phyloP scores from a whole-genome alignment of 2,888 invertebrate genomes.

The Scaptomyza reducta region DNA sequence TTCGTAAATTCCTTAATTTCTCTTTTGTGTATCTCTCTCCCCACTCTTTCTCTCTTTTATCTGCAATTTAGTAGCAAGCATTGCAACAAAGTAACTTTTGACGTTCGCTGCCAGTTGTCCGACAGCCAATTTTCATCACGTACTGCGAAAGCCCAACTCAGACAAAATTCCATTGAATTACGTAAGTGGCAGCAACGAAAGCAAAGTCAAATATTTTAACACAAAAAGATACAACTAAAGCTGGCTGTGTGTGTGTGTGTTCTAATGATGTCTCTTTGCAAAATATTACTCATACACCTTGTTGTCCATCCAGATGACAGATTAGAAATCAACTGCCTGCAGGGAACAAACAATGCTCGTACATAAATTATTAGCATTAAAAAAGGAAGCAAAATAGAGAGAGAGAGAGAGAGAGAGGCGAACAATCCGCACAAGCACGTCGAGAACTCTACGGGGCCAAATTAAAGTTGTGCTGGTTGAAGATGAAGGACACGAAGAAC shows the following conservation, averaged over 20 bases:
- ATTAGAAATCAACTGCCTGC: constrained; percentile 28
- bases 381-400: not conserved
- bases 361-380: constrained; percentile 45
- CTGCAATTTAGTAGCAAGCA: not conserved
- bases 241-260: not conserved
- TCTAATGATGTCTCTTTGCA: too few relatives aligned
- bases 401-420: not conserved
- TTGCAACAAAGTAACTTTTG: constrained; percentile 11
- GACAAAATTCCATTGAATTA: not conserved
- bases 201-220: not conserved
- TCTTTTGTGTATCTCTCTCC: not conserved
- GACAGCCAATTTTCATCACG: constrained; percentile 70
- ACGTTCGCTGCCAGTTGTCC: constrained; percentile 36
- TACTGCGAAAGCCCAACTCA: constrained; percentile 24
- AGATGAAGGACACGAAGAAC: not conserved
- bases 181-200: not conserved
- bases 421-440: constrained; percentile 38
- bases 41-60: too few relatives aligned
- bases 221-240: not conserved
- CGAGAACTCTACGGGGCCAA: constrained; percentile 9
- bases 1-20: constrained; percentile 22
- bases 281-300: constrained; percentile 35
- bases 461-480: constrained; percentile 17
- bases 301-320: constrained; percentile 23
- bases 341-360: constrained; percentile 24